A percentile compares a stretch with the other conserved stretches of the same genome.
These are phyloP conservation scores for Paedocypris micromegethes DNA, from an alignment of 2,797 vertebrate genomes.

Conservation along the genomic window DNA sequence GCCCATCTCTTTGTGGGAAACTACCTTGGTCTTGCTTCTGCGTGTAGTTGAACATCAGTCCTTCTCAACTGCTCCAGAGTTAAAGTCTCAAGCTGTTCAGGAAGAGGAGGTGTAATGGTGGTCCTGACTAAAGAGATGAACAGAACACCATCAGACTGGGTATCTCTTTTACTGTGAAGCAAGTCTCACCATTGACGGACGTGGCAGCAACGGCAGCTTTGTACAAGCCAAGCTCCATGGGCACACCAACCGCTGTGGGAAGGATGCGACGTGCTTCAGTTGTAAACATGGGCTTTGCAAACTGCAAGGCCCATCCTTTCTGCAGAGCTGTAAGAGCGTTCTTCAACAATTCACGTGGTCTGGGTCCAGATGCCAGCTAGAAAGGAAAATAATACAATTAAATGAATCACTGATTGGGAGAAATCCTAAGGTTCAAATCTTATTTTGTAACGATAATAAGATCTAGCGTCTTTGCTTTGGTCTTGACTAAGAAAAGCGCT, in stretches of 20 bases:
- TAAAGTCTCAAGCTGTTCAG: constrained; percentile 64
- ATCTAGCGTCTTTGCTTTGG: too few relatives aligned
- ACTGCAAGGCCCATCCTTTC: constrained; percentile 51
- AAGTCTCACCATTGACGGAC: constrained; percentile 55
- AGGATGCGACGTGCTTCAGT: constrained; percentile 67
- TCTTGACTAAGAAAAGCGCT: too few relatives aligned
- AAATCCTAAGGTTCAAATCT: neutral
- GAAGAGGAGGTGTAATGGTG: constrained; percentile 60
- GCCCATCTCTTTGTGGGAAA: neutral
- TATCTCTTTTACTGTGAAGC: neutral
- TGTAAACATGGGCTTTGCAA: constrained; percentile 63
- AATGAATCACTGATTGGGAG: neutral
- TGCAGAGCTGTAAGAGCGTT: constrained; percentile 52
- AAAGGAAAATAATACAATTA: neutral
- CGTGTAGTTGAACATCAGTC: constrained; percentile 63
- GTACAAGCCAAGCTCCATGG: constrained; percentile 72
- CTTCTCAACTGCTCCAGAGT: constrained; percentile 60
- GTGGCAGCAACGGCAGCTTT: constrained; percentile 61
- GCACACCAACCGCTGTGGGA: constrained; percentile 71
- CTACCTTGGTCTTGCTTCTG: constrained; percentile 69
- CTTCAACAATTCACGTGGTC: constrained; percentile 41
- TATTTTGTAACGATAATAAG: too few relatives aligned
- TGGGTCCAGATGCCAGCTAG: constrained; percentile 55
- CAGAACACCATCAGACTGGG: neutral
- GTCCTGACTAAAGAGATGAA: constrained; percentile 58